Percentiles rank a stretch among this genome's conserved stretches.
Evolutionary conservation across 2,888 invertebrate genomes (phyloP).

Genomic region (Lamproptera curius): DNA sequence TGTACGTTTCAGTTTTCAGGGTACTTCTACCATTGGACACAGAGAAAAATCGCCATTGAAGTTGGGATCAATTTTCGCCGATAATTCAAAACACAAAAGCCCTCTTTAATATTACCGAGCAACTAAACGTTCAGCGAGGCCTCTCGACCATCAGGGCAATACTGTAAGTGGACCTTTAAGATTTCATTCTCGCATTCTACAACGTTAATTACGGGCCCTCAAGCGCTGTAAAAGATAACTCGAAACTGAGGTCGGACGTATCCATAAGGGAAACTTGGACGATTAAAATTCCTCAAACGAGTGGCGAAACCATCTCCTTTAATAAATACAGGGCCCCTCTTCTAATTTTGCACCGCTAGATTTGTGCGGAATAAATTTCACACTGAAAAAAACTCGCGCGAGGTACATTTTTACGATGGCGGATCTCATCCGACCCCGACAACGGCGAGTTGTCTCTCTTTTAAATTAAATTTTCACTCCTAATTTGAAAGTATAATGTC

Average conservation of each 20-base stretch:
- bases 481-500: slow-evolving; percentile 80
- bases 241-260: slow-evolving; percentile 60
- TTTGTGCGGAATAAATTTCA: slow-evolving; percentile 73
- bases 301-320: slow-evolving; percentile 66
- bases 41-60: too few relatives aligned
- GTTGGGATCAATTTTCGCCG: too few relatives aligned
- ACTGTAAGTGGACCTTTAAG: slow-evolving; percentile 47
- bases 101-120: not conserved
- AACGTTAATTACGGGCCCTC: slow-evolving; percentile 67
- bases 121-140: slow-evolving; percentile 4
- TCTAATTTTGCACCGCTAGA: slow-evolving; percentile 74
- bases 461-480: slow-evolving; percentile 80
- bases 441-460: slow-evolving; percentile 74
- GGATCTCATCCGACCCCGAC: slow-evolving; percentile 70
- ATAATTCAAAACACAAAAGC: too few relatives aligned
- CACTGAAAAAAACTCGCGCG: slow-evolving; percentile 75
- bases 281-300: slow-evolving; percentile 77
- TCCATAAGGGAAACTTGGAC: slow-evolving; percentile 72
- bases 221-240: slow-evolving; percentile 75
- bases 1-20: too few relatives aligned
- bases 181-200: slow-evolving; percentile 61
- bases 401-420: slow-evolving; percentile 74
- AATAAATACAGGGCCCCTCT: slow-evolving; percentile 67
- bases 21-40: too few relatives aligned
- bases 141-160: slow-evolving; percentile 27